Evolutionary conservation across 2,113 vertebrate species (phyloP).

Genomic region (Gulo gulo): DNA sequence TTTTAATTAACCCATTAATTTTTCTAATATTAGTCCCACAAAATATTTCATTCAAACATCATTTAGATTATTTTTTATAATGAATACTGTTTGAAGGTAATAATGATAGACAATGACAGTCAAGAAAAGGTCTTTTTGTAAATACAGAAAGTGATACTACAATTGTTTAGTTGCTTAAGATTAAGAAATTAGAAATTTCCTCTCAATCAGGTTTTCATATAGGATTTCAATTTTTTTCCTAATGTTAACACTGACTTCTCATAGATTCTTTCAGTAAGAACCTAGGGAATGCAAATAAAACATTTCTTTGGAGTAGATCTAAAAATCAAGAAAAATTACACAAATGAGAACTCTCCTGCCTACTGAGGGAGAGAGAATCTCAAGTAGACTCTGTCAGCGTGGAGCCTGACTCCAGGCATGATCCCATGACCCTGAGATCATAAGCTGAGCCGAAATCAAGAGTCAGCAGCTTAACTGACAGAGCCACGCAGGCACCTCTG

Average conservation of each 20-base stretch:
- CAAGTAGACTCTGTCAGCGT: background rate
- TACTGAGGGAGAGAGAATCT: background rate
- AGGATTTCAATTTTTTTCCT: background rate
- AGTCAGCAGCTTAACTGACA: background rate
- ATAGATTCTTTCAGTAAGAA: conserved; percentile 20
- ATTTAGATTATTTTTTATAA: conserved; percentile 11
- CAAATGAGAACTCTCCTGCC: background rate
- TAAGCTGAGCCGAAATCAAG: background rate
- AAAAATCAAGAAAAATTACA: background rate
- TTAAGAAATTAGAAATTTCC: background rate
- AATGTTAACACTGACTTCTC: background rate
- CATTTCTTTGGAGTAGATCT: background rate
- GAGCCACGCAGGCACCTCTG: background rate
- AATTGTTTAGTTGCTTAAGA: background rate
- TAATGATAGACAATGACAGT: background rate
- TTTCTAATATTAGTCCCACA: background rate
- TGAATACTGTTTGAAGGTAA: background rate
- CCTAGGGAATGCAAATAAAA: background rate
- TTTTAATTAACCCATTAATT: conserved; percentile 15
- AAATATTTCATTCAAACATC: conserved; percentile 16
- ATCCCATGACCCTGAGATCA: background rate
- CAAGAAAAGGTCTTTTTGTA: background rate
- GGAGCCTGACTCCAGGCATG: background rate
- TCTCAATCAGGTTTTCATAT: background rate
- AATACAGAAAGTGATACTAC: background rate